phyloP scores from a whole-genome alignment of 2,888 invertebrate genomes.

The Rugalucina vietnamica region DNA sequence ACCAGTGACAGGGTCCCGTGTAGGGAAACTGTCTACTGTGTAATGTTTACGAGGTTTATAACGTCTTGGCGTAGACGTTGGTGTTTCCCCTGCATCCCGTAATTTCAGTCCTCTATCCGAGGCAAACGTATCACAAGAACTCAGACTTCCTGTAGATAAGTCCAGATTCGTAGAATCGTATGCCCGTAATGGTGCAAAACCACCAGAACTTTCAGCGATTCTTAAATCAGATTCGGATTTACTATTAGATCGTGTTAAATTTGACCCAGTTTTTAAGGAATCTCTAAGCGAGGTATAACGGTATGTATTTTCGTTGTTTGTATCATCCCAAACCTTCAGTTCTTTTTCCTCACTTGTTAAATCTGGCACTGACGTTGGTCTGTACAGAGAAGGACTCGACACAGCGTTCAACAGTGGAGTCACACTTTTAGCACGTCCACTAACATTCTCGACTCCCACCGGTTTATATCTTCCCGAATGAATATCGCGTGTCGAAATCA shows the following conservation, averaged over 20 bases:
- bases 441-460: slow-evolving; percentile 6
- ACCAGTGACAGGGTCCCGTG: slow-evolving; percentile 41
- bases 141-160: slow-evolving; percentile 52
- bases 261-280: slow-evolving; percentile 49
- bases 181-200: slow-evolving; percentile 38
- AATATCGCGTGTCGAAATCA: slow-evolving; percentile 59
- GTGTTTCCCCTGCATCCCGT: slow-evolving; percentile 68
- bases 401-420: slow-evolving; percentile 40
- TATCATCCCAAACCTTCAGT: slow-evolving; percentile 53
- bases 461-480: slow-evolving; percentile 52
- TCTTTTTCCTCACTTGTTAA: slow-evolving; percentile 60
- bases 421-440: slow-evolving; percentile 52
- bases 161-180: slow-evolving; percentile 55
- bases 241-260: slow-evolving; percentile 53
- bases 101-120: slow-evolving; percentile 36
- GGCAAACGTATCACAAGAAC: slow-evolving; percentile 57
- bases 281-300: slow-evolving; percentile 64
- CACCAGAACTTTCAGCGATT: slow-evolving; percentile 45
- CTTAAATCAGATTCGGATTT: slow-evolving; percentile 59
- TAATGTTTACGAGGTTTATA: slow-evolving; percentile 48
- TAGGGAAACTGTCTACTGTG: slow-evolving; percentile 55
- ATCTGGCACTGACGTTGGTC: slow-evolving; percentile 66
- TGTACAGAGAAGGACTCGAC: slow-evolving; percentile 57
- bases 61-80: slow-evolving; percentile 62
- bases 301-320: slow-evolving; percentile 54